Percentiles rank a stretch among this genome's conserved stretches.
Conservation (phyloP, 2,888 invertebrate genomes). For the Platycheirus rosarum region DNA sequence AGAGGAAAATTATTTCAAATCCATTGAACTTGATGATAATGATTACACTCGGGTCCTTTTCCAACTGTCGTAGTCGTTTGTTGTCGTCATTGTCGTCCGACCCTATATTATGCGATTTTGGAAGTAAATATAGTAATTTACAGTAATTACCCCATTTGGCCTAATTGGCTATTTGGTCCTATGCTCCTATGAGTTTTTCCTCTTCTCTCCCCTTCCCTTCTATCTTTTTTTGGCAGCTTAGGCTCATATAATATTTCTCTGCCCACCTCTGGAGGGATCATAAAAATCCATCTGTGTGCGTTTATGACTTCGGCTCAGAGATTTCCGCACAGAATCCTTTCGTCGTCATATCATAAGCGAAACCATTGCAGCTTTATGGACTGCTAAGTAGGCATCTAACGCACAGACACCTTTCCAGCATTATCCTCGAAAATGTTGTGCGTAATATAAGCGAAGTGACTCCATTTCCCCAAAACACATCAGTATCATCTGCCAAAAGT, state of each 20-base stretch:
- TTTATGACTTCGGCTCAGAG: conserved; percentile 21
- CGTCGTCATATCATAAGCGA: conserved; percentile 21
- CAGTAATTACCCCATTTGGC: conserved; percentile 71
- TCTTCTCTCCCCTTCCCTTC: not conserved
- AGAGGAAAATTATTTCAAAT: conserved; percentile 57
- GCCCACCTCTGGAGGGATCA: conserved; percentile 32
- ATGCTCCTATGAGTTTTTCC: conserved; percentile 67
- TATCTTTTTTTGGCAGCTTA: not conserved
- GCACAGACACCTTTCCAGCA: conserved; percentile 55
- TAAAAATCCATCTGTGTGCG: conserved; percentile 58
- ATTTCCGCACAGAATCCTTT: conserved; percentile 38
- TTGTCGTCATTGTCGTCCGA: not conserved
- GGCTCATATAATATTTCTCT: no score
- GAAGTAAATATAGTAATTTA: conserved; percentile 72
- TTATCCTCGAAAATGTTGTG: conserved; percentile 23
- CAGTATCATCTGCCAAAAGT: conserved; percentile 37
- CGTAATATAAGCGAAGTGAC: conserved; percentile 25
- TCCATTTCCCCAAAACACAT: conserved; percentile 18
- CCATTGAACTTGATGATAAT: conserved; percentile 69
- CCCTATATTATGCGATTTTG: conserved; percentile 48
- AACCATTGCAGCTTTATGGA: conserved; percentile 55
- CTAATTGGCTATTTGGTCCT: conserved; percentile 73
- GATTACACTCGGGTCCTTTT: conserved; percentile 47
- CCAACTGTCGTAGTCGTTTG: not conserved
- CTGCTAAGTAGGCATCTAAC: conserved; percentile 70